A percentile compares a stretch with the other conserved stretches of the same genome.
Evolutionary conservation across 1,140 invertebrate genomes (phyloP).

Genomic region (Formica exsecta): DNA sequence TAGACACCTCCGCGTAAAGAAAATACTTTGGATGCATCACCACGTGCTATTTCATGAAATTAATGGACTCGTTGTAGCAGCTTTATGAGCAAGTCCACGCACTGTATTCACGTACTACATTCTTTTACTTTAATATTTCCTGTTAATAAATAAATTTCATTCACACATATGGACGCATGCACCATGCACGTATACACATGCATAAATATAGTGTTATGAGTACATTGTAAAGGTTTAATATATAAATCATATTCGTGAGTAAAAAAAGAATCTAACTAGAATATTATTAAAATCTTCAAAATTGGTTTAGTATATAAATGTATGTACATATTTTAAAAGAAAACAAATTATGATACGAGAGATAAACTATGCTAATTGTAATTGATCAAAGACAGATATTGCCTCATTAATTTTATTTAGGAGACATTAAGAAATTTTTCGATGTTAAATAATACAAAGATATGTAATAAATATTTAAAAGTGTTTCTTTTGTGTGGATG

Average conservation of each 20-base stretch:
- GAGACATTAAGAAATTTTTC: neutral
- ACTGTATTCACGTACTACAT: neutral
- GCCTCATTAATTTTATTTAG: neutral
- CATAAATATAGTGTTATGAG: too few relatives aligned
- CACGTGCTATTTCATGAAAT: constrained; percentile 15
- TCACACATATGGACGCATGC: neutral
- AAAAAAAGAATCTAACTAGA: neutral
- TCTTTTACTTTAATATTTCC: neutral
- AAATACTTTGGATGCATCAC: neutral
- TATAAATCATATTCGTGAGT: neutral
- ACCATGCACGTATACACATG: too few relatives aligned
- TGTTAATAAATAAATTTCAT: neutral
- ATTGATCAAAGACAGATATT: neutral
- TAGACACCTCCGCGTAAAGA: neutral
- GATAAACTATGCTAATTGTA: neutral
- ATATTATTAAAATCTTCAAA: neutral
- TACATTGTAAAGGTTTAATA: too few relatives aligned
- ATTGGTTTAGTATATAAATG: neutral
- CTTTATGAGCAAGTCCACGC: neutral
- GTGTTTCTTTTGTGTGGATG: neutral
- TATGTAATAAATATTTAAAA: neutral
- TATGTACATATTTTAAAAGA: neutral
- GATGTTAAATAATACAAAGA: neutral
- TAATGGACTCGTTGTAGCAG: neutral
- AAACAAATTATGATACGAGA: neutral